phyloP scores from a whole-genome alignment of 2,888 invertebrate genomes.

The Enchytraeus crypticus region DNA sequence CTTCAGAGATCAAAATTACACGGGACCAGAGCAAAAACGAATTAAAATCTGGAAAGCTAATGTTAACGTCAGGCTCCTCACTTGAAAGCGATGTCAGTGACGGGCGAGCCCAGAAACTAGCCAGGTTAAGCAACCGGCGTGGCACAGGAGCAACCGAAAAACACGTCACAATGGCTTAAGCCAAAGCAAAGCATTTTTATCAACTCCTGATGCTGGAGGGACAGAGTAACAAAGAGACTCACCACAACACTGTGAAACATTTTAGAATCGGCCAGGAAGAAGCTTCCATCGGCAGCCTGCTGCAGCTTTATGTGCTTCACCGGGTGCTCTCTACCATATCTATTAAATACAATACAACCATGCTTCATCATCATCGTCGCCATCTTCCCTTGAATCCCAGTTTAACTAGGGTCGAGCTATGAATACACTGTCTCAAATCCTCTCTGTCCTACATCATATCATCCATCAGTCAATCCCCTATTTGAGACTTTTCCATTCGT shows the following conservation, averaged over 20 bases:
- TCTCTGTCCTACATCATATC: too few species aligned
- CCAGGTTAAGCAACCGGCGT: neutral
- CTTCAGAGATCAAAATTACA: too few species aligned
- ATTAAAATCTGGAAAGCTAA: neutral
- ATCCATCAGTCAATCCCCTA: too few species aligned
- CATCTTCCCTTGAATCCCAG: too few species aligned
- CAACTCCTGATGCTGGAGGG: neutral
- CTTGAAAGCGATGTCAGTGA: too few species aligned
- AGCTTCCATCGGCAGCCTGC: constrained; percentile 47
- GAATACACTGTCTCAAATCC: too few species aligned
- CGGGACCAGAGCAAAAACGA: neutral
- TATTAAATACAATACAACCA: neutral
- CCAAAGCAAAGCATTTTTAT: neutral
- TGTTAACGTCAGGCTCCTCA: too few species aligned
- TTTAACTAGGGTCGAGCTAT: too few species aligned
- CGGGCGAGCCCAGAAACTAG: too few species aligned
- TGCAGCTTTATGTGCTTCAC: constrained; percentile 47
- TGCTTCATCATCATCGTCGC: too few species aligned
- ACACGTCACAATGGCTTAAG: neutral
- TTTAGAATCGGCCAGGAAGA: constrained; percentile 77
- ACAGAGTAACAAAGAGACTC: constrained; percentile 32
- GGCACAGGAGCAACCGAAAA: neutral
- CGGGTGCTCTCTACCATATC: constrained; percentile 11
- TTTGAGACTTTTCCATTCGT: too few species aligned
- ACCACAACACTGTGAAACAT: constrained; percentile 79